Conservation (phyloP, 2,888 invertebrate genomes). For the Brachypterus glaber region DNA sequence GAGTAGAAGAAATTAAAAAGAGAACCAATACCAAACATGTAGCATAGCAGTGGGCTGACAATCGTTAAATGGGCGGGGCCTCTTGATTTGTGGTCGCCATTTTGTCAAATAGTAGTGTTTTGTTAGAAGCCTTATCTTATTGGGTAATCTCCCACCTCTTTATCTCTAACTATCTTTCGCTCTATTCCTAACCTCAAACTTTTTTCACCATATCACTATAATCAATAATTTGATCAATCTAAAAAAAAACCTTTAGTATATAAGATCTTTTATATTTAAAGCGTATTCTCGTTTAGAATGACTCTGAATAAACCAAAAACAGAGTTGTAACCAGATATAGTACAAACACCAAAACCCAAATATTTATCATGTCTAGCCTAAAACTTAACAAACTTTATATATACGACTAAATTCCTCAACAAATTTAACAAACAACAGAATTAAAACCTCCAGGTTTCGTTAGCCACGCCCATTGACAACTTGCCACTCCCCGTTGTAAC, state of each 20-base stretch:
- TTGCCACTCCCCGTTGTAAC: slow-evolving; percentile 24
- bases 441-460: slow-evolving; percentile 36
- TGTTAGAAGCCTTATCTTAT: slow-evolving; percentile 43
- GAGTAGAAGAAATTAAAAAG: slow-evolving; percentile 36
- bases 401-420: slow-evolving; percentile 1
- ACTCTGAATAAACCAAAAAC: too few species aligned
- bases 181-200: too few species aligned
- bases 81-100: slow-evolving; percentile 46
- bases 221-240: too few species aligned
- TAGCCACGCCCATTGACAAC: slow-evolving; percentile 21
- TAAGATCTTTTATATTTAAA: too few species aligned
- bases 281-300: too few species aligned
- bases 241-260: too few species aligned
- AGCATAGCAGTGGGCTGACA: slow-evolving; percentile 42
- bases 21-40: slow-evolving; percentile 41
- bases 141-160: slow-evolving; percentile 42
- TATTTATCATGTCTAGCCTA: too few species aligned
- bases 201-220: too few species aligned
- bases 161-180: too few species aligned
- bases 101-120: slow-evolving; percentile 46
- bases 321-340: too few species aligned
- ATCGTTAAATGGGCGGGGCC: slow-evolving; percentile 41
- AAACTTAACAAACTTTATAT: too few species aligned
- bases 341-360: too few species aligned
- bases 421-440: slow-evolving; percentile 19